Conservation (phyloP, 2,888 invertebrate genomes). For the Philhelius pedissequus region DNA sequence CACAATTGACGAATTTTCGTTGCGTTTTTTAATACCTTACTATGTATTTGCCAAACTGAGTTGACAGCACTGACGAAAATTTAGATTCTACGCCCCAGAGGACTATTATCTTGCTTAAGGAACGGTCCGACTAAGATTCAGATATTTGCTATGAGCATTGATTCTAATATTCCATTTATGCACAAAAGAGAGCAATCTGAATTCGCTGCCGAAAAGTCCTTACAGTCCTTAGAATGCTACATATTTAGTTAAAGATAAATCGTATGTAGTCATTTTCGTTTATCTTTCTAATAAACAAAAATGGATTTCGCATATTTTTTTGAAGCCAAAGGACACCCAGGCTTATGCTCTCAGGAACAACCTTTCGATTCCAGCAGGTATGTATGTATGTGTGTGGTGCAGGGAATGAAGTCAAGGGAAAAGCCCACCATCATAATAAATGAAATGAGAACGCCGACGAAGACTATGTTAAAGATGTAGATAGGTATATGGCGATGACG, state of each 20-base stretch:
- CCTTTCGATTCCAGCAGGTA: background rate
- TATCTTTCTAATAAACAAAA: conserved; percentile 25
- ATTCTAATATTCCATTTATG: conserved; percentile 36
- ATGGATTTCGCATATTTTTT: conserved; percentile 42
- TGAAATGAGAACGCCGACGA: conserved; percentile 1
- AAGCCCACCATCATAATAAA: conserved; percentile 32
- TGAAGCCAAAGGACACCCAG: conserved; percentile 24
- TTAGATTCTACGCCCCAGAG: background rate
- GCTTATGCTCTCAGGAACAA: background rate
- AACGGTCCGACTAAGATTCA: conserved; percentile 15
- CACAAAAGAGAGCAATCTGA: background rate
- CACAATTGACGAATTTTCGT: background rate
- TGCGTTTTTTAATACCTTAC: background rate
- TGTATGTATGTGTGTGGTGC: background rate
- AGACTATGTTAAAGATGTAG: background rate
- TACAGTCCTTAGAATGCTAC: background rate
- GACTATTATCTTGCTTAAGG: background rate
- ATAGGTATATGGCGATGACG: too few relatives aligned
- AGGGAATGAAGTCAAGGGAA: conserved; percentile 44
- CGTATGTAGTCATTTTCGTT: background rate
- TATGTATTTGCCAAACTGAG: background rate
- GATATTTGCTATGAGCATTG: conserved; percentile 16
- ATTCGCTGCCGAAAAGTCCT: conserved; percentile 9
- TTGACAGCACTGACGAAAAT: background rate
- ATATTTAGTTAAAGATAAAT: background rate